phyloP scores from a whole-genome alignment of 2,113 vertebrate species.

The Aphyosemion australe region DNA sequence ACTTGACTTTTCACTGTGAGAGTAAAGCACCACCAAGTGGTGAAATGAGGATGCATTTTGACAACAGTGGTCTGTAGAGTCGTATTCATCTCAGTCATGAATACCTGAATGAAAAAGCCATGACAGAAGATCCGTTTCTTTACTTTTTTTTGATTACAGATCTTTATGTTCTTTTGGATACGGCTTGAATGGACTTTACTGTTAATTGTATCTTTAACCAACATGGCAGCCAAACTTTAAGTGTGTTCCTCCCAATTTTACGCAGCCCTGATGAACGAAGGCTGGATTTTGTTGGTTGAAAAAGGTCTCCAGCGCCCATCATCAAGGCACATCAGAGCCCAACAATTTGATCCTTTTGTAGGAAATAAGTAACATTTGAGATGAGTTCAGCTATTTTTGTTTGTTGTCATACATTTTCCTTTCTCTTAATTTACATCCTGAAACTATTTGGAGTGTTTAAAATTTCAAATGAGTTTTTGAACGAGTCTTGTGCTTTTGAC shows the following conservation, averaged over 20 bases:
- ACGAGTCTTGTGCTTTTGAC: slow-evolving; percentile 30
- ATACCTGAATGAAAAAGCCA: slow-evolving; percentile 56
- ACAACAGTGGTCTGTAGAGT: slow-evolving; percentile 28
- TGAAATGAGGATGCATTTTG: slow-evolving; percentile 50
- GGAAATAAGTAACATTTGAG: slow-evolving; percentile 16
- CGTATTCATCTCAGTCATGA: slow-evolving; percentile 53
- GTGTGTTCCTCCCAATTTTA: slow-evolving; percentile 30
- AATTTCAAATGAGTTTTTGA: slow-evolving; percentile 47
- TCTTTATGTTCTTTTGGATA: background rate
- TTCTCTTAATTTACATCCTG: slow-evolving; percentile 24
- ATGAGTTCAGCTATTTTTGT: slow-evolving; percentile 17
- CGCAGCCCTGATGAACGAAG: slow-evolving; percentile 24
- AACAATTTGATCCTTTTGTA: slow-evolving; percentile 2
- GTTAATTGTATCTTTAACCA: slow-evolving; percentile 4
- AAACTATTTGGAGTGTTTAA: slow-evolving; percentile 22
- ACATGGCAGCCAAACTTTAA: slow-evolving; percentile 14
- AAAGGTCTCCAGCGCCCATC: slow-evolving; percentile 39
- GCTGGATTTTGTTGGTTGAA: slow-evolving; percentile 3
- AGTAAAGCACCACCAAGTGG: slow-evolving; percentile 75
- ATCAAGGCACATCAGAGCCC: slow-evolving; percentile 15
- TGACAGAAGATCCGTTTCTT: slow-evolving; percentile 32
- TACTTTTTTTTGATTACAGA: background rate
- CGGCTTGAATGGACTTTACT: slow-evolving; percentile 20
- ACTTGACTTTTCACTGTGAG: slow-evolving; percentile 76
- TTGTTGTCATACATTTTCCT: slow-evolving; percentile 25